Percentiles rank a stretch among this genome's conserved stretches.
These are phyloP conservation scores for Sebastes goodei DNA, from an alignment of 2,797 vertebrate species.

Conservation along the genomic window DNA sequence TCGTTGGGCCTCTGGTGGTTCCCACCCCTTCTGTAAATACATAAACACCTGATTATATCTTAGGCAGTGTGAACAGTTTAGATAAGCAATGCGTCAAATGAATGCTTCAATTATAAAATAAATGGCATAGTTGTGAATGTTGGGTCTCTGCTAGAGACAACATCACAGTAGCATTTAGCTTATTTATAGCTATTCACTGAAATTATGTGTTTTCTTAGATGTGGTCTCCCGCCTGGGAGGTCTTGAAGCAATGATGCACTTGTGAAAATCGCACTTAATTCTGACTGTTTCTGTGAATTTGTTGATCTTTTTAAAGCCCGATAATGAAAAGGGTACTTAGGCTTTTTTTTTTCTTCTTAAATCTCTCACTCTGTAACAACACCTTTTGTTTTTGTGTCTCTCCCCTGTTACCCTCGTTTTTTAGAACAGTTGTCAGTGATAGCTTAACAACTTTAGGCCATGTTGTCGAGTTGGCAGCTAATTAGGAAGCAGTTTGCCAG, in stretches of 20 bases:
- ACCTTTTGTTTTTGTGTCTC: background rate
- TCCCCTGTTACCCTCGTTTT: background rate
- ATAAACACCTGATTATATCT: background rate
- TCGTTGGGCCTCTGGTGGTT: too few species aligned
- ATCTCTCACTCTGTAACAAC: background rate
- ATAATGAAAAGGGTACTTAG: background rate
- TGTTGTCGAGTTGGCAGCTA: slow-evolving; percentile 43
- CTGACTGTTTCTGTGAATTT: background rate
- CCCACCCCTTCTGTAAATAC: too few species aligned
- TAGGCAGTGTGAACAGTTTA: background rate
- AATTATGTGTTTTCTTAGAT: background rate
- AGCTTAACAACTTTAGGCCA: slow-evolving; percentile 36
- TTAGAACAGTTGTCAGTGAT: slow-evolving; percentile 31
- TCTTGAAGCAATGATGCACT: background rate
- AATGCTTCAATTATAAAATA: background rate
- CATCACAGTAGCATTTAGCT: background rate
- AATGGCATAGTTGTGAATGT: background rate
- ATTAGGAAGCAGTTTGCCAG: slow-evolving; percentile 59
- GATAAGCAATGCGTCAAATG: background rate
- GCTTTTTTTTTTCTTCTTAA: background rate
- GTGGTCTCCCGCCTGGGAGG: background rate
- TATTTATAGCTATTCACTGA: background rate
- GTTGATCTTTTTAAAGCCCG: background rate
- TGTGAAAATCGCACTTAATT: background rate
- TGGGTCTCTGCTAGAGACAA: background rate